A percentile compares a stretch with the other conserved stretches of the same genome.
Evolutionary conservation across 2,888 invertebrate species (phyloP).

Genomic region (Xanthia icteritia): DNA sequence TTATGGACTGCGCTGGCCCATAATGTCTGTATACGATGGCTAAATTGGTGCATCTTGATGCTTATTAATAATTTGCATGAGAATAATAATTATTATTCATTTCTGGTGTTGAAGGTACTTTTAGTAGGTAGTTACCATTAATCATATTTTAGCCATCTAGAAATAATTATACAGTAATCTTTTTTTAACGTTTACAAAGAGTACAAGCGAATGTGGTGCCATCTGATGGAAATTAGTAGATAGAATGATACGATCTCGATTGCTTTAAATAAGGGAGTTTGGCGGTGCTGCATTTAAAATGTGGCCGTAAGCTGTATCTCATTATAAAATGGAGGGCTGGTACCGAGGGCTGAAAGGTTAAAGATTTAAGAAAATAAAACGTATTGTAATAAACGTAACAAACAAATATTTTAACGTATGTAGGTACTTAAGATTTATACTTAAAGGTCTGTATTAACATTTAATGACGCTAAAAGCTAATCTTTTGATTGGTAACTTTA

Average conservation of each 20-base stretch:
- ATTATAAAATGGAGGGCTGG: neutral
- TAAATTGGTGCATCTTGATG: neutral
- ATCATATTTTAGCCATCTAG: neutral
- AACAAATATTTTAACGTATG: slow-evolving; percentile 13
- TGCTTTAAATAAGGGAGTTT: neutral
- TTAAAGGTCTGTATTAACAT: neutral
- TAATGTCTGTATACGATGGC: neutral
- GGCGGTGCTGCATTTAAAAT: slow-evolving; percentile 9
- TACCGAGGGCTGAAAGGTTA: neutral
- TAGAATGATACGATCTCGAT: slow-evolving; percentile 28
- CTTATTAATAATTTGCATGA: neutral
- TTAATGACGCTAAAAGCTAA: neutral
- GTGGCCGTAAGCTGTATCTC: neutral
- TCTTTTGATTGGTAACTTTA: slow-evolving; percentile 11
- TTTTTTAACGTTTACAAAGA: slow-evolving; percentile 26
- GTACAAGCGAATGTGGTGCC: slow-evolving; percentile 27
- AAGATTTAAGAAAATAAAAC: neutral
- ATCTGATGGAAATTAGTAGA: neutral
- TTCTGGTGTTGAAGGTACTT: neutral
- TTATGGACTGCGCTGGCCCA: neutral
- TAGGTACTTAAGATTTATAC: slow-evolving; percentile 32
- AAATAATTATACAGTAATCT: neutral
- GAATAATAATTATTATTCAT: neutral
- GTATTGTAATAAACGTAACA: slow-evolving; percentile 15
- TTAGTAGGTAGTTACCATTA: neutral